Conservation (phyloP, 2,797 vertebrate genomes). For the Leptoclinus maculatus region DNA sequence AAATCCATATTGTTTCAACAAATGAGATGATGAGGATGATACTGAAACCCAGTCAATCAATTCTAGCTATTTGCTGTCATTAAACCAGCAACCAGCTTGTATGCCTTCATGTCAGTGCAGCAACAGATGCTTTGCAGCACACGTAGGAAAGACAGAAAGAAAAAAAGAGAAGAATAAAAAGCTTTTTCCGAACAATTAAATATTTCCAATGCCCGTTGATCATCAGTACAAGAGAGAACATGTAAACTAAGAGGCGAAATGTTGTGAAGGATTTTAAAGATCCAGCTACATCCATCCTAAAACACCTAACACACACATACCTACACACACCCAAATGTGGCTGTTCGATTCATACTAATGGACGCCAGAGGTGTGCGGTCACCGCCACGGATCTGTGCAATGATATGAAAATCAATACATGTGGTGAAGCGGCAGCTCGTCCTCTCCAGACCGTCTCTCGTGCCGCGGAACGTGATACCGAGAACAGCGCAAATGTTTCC, state of each 20-base stretch:
- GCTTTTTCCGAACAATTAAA: conserved; percentile 45
- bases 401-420: conserved; percentile 71
- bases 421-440: conserved; percentile 55
- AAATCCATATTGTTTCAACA: conserved; percentile 25
- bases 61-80: conserved; percentile 77
- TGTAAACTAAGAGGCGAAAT: conserved; percentile 58
- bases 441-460: background rate
- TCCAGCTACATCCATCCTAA: conserved; percentile 40
- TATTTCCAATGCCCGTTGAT: conserved; percentile 55
- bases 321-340: conserved; percentile 33
- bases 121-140: conserved; percentile 69
- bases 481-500: conserved; percentile 15
- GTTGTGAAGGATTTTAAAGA: conserved; percentile 52
- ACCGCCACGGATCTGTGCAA: conserved; percentile 53
- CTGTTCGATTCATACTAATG: conserved; percentile 46
- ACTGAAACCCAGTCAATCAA: conserved; percentile 74
- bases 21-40: conserved; percentile 54
- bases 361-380: conserved; percentile 26
- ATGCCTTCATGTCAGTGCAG: conserved; percentile 83
- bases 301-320: conserved; percentile 18
- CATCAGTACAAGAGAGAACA: conserved; percentile 49
- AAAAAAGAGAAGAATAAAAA: background rate
- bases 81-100: conserved; percentile 78
- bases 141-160: conserved; percentile 22
- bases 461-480: background rate